Conservation (phyloP, 2,888 invertebrate genomes). For the Epicampocera succincta region DNA sequence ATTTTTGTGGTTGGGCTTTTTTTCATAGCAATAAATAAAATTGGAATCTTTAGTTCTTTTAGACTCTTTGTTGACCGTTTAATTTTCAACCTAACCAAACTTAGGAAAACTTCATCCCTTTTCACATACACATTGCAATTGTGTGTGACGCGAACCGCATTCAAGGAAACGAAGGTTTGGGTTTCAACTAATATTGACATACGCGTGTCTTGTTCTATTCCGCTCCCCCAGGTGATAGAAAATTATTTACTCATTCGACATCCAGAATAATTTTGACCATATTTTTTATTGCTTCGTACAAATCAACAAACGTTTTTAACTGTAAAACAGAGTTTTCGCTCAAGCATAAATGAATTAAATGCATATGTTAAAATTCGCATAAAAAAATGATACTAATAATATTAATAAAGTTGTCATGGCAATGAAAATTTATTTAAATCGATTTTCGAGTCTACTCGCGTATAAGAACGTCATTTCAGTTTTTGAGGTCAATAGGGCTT, state of each 20-base stretch:
- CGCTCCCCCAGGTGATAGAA: conserved; percentile 9
- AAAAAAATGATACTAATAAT: background rate
- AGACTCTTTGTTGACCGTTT: too few relatives aligned
- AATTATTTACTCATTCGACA: background rate
- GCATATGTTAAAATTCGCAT: background rate
- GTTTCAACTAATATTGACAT: conserved; percentile 33
- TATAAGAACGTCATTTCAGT: too few relatives aligned
- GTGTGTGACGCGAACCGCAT: background rate
- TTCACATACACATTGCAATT: background rate
- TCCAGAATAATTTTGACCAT: conserved; percentile 23
- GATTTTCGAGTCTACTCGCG: background rate
- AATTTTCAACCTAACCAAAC: too few relatives aligned
- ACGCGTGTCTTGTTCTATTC: background rate
- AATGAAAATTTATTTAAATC: conserved; percentile 43
- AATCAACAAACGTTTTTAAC: background rate
- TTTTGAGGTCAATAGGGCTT: conserved; percentile 12
- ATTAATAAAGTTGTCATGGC: conserved; percentile 48
- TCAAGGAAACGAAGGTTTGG: conserved; percentile 10
- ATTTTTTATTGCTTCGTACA: background rate
- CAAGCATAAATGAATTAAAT: conserved; percentile 53
- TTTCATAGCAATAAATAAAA: too few relatives aligned
- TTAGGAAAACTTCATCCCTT: too few relatives aligned
- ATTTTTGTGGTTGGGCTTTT: too few relatives aligned
- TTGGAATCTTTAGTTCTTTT: too few relatives aligned
- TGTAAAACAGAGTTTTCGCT: conserved; percentile 22